Base-by-base conservation (phyloP, 2,113 vertebrate species). In the Phasianus colchicus region DNA sequence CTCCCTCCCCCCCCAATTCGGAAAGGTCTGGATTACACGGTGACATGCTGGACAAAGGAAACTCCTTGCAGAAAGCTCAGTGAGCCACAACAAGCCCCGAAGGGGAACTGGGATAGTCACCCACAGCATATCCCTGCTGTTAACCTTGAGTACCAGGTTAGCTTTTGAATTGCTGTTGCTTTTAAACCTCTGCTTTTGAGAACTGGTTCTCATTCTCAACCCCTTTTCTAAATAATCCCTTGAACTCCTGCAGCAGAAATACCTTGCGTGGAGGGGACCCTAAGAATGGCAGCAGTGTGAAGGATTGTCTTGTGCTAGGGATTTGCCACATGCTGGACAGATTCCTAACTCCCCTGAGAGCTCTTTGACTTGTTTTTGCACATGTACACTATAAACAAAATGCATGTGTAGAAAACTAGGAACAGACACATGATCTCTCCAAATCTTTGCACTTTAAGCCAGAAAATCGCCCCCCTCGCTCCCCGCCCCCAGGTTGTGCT, bases 11-110 rank as follows among this genome's bases (percentile, higher is more conserved):
- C 27, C 38, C 38, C 38, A 38, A 38, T 38, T 38, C 14, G 60
- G 74, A 83, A 93, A n/a, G 43, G 64, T 36, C 74, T 75, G 76
- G 80, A 13, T 87, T 91, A 57, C 78, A 74, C 14, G 87, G 79
- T 91, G 91, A 92, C 75, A 64, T 34, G 25, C 52, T 40, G 65
- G 43, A 50, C 24, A 79, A 75, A 81, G 63, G 30, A 43, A 71
- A 67, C 5, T 45, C 27, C 73, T 58, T 58, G 13, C 60, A 52
- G 36, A 20, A 42, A 71, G 36, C 58, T 27, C 60, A 36, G 20
- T 1, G 3, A 89, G 83, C 45, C 42, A 73, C 71, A 84, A 58
- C 40, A 27, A 91, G 34, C 55, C 50, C 16, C 11, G 48, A 45
- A 58, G 21, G 43, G 30, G n/a, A 79, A 64, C 27, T 29, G 22